Evolutionary conservation across 92 coral and sea anemone species (phyloP), one percentile per base, ranked within the genome.

Genomic region (Palythoa grandiflora): DNA sequence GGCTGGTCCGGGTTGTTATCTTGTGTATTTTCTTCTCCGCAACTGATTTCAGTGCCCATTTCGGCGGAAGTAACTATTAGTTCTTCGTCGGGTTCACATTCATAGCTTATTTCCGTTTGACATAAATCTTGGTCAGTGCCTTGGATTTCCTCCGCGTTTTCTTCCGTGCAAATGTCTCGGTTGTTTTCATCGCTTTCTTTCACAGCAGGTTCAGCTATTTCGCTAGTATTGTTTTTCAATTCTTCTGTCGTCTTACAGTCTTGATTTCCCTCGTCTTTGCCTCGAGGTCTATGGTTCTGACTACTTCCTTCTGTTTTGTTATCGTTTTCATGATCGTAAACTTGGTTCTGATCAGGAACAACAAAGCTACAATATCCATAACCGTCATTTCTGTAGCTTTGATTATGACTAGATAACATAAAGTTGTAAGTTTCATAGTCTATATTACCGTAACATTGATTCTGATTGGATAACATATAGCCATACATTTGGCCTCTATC

Each of bases 11-110:
- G 3, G 11, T 10, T 3, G 14, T 39, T 38, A 12, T 10, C 14
- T 20, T 80, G n/a, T 63, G 84, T 61, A 73, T 16, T 39, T 63
- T 79, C 20, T 78, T 60, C 52, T 14, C 6, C 52, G 60, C 10
- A 28, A 13, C 10, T 61, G 71, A 38, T 44, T 8, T 59, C 81
- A 16, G 81, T 21, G 39, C 38, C 65, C 9, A 10, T 5, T 50
- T 77, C 63, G 66, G 20, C 47, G 7, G 16, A 36, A 36, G 15
- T 17, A 70, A 35, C 48, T 36, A 9, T n/a, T 19, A 3, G 19
- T n/a, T 17, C 70, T 16, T 35, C 21, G 19, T 63, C 70, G 36
- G 70, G 20, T 36, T 36, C 75, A 28, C 15, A 17, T 8, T 3
- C 17, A 38, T 16, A 35, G 5, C n/a, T 9, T 5, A 20, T 70